Percentiles rank a stretch among this genome's conserved stretches.
phyloP scores from a whole-genome alignment of 2,888 invertebrate genomes.

The Tetragonisca angustula region DNA sequence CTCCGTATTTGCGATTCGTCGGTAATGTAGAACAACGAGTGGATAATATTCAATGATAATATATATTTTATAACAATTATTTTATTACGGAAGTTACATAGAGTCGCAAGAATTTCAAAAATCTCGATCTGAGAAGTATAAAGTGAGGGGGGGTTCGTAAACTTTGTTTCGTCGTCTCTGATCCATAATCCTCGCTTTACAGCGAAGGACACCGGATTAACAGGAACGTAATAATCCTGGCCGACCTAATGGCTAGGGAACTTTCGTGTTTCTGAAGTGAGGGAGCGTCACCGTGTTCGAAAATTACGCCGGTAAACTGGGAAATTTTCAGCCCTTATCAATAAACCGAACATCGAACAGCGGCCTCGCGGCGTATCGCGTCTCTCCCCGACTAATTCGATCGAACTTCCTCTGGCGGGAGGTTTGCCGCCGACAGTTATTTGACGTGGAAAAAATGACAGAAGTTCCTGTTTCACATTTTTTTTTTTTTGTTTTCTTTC shows the following conservation, averaged over 20 bases:
- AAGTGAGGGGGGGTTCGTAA: neutral
- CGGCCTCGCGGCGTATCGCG: neutral
- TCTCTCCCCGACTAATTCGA: conserved; percentile 1
- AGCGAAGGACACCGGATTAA: neutral
- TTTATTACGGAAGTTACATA: no score
- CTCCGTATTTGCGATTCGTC: no score
- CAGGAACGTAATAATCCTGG: neutral
- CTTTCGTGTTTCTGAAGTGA: conserved; percentile 4
- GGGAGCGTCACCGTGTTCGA: neutral
- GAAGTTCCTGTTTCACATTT: conserved; percentile 22
- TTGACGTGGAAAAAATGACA: conserved; percentile 42
- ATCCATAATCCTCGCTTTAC: neutral
- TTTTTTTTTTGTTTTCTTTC: neutral
- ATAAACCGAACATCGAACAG: neutral
- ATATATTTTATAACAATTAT: no score
- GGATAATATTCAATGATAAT: no score
- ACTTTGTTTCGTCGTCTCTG: neutral
- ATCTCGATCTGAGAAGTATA: neutral
- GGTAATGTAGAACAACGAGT: no score
- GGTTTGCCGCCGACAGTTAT: conserved; percentile 28
- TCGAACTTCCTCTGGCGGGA: neutral
- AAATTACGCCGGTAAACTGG: neutral
- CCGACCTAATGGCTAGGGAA: neutral
- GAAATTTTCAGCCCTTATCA: conserved; percentile 9
- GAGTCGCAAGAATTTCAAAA: neutral